A percentile compares a stretch with the other conserved stretches of the same genome.
Conservation (phyloP, 2,888 invertebrate genomes). For the Macroteleia sp. region DNA sequence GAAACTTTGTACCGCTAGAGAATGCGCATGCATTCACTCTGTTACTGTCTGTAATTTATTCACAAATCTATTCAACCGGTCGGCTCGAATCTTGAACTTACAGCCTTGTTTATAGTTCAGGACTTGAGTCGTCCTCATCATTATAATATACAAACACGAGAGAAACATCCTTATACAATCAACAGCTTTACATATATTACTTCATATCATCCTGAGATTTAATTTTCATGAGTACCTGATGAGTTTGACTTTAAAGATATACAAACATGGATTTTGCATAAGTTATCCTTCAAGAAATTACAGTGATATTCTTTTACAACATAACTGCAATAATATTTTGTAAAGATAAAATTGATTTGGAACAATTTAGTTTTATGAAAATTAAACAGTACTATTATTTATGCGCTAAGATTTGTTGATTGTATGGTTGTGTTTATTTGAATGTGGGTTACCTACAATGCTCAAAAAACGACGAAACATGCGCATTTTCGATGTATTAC, state of each 20-base stretch:
- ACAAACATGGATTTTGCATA: too few species aligned
- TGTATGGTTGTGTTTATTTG: too few species aligned
- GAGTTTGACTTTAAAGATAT: too few species aligned
- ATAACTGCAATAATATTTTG: too few species aligned
- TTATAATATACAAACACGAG: slow-evolving; percentile 1
- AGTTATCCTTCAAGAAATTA: too few species aligned
- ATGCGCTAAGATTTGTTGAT: background rate
- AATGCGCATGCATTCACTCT: slow-evolving; percentile 54
- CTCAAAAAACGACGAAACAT: slow-evolving; percentile 55
- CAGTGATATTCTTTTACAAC: too few species aligned
- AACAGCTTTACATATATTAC: too few species aligned
- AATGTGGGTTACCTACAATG: slow-evolving; percentile 50
- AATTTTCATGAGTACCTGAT: too few species aligned
- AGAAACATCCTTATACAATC: slow-evolving; percentile 12
- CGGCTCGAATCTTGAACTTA: slow-evolving; percentile 1
- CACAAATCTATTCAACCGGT: background rate
- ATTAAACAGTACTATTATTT: too few species aligned
- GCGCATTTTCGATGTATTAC: slow-evolving; percentile 57
- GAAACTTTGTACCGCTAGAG: slow-evolving; percentile 52
- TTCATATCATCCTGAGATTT: too few species aligned
- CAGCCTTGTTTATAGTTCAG: background rate
- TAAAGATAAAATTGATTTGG: background rate
- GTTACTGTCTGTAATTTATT: slow-evolving; percentile 40
- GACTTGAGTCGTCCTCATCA: slow-evolving; percentile 5
- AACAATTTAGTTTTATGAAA: too few species aligned